Base-by-base conservation (phyloP, 2,797 vertebrate genomes). In the Ataeniobius toweri region DNA sequence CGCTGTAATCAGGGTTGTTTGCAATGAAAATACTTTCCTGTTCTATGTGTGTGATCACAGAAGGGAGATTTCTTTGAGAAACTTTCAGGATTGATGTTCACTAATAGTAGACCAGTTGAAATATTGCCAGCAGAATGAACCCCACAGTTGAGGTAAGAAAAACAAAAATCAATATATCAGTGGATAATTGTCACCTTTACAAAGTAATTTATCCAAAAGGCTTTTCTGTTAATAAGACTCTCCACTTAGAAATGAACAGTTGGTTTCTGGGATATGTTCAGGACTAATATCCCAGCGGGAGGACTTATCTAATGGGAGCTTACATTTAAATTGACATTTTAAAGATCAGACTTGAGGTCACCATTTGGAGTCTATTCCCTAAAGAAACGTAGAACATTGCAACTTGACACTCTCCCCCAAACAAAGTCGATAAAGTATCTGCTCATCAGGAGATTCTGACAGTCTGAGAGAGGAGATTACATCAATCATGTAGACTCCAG, bases 361-460 rank as follows among this genome's bases (percentile, higher is more conserved):
- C 79, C 56, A 46, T 86, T 91, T 81, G 59, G 86, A 91, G 77
- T 86, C 74, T 75, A 46, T 86, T 83, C 68, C 68, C 85, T 83
- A 56, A 85, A 88, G 86, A 77, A 86, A 80, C 73, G 75, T 75
- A 71, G 78, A 86, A 83, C 1, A 22, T 75, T 31, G 78, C 84
- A 80, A 79, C 80, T 22, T 80, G 84, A 88, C 83, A 70, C 85
- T 58, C 84, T 84, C 81, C 75, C 83, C 74, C 78, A 89, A 91
- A 85, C 28, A 3, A 65, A 88, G 84, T 92, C 83, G 78, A 93
- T 94, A 91, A 93, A 94, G 89, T 90, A 93, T 86, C 90, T 85
- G 84, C 83, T 92, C 87, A 91, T 93, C 92, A 84, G 91, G 81
- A 78, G 79, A 91, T 83, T 20, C 71, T 91, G 92, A 92, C 91